Base-by-base conservation (phyloP, 2,797 vertebrate species). In the Acipenser transmontanus region DNA sequence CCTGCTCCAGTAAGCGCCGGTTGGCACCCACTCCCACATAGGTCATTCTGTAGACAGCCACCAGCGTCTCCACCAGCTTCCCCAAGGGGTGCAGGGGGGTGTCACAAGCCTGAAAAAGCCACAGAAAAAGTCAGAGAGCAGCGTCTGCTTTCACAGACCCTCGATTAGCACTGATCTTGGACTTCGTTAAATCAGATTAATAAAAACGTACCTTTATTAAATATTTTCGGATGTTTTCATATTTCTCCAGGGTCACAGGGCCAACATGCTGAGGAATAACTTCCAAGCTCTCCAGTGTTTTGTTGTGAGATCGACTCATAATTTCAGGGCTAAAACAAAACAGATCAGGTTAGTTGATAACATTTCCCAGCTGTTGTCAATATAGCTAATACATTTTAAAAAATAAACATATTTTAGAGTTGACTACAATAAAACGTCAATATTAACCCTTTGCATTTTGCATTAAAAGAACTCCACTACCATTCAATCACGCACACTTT, bases 221-320 rank as follows among this genome's bases (percentile, higher is more conserved):
- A 72, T 99, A 99, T 61, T 86, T 90, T 73, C 82, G 96, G 67
- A 99, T 91, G 69, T 76, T 80, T 71, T 96, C 84, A 1, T 95
- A 98, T 80, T 92, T 87, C 74, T 97, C 95, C 81, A 96, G 78
- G 50, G 88, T 95, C 77, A 99, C 88, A 14, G 85, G 89, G 12
- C 95, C 95, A 0, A 69, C 69, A 10, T 95, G 93, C 70, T 94
- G 93, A 6, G 93, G 97, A 80, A 97, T 94, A 70, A 94, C 89
- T 77, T 98, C 97, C 80, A 99, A 85, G 70, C 93, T 91, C 84
- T 97, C 97, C 77, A 99, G 86, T 4, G 90, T 95, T 71, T 91
- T 92, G 73, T 90, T 91, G 70, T 95, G 95, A 50, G 93, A 94
- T 13, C 88, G 91, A 71, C 91, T 97, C 78, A 95, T 34, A 3